Conservation (phyloP, 2,888 invertebrate species). For the Carterocephalus palaemon region DNA sequence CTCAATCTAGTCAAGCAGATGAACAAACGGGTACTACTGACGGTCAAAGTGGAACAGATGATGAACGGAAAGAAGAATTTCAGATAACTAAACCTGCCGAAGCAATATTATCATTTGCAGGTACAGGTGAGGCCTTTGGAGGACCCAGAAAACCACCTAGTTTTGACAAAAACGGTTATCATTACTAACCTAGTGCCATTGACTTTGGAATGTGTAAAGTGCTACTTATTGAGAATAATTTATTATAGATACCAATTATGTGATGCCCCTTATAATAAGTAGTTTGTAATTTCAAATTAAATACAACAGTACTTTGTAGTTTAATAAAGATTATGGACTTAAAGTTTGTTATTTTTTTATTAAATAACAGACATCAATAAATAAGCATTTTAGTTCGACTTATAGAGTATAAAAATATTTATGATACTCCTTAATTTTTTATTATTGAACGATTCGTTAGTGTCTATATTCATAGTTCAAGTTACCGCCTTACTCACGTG, state of each 20-base stretch:
- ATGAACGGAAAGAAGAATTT: conserved; percentile 22
- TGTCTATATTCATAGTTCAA: too few relatives aligned
- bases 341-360: too few relatives aligned
- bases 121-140: conserved; percentile 54
- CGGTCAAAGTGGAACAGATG: background rate
- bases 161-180: conserved; percentile 64
- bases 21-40: background rate
- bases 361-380: too few relatives aligned
- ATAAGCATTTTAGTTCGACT: too few relatives aligned
- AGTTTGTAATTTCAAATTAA: background rate
- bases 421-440: too few relatives aligned
- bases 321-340: too few relatives aligned
- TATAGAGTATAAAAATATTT: too few relatives aligned
- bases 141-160: conserved; percentile 56
- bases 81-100: conserved; percentile 32
- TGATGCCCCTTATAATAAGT: conserved; percentile 6
- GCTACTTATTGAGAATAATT: conserved; percentile 4
- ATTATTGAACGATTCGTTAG: too few relatives aligned
- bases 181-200: conserved; percentile 44
- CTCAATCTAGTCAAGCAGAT: conserved; percentile 23
- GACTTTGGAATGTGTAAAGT: conserved; percentile 6
- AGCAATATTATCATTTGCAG: conserved; percentile 36
- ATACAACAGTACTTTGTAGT: background rate
- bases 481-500: too few relatives aligned
- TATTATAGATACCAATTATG: conserved; percentile 4